phyloP scores from a whole-genome alignment of 2,113 vertebrate species.

The Edolisoma coerulescens region DNA sequence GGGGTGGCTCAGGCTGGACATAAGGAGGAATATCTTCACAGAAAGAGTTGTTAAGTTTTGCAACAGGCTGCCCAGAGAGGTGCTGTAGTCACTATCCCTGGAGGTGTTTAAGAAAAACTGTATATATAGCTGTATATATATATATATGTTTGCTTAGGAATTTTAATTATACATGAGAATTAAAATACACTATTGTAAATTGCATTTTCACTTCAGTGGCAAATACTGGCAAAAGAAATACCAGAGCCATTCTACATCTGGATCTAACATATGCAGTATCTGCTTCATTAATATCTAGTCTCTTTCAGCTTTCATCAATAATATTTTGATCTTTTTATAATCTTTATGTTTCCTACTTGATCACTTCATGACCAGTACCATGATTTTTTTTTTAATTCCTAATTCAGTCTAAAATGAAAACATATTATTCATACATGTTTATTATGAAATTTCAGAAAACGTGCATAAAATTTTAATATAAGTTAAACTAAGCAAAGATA shows the following conservation, averaged over 20 bases:
- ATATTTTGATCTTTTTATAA: neutral
- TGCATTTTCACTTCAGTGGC: neutral
- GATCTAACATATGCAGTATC: neutral
- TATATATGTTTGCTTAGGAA: neutral
- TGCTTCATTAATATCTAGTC: neutral
- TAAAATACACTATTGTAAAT: neutral
- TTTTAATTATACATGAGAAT: neutral
- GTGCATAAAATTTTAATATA: neutral
- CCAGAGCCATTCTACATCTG: neutral
- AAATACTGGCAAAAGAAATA: neutral
- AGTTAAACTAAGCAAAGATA: neutral
- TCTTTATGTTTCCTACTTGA: neutral
- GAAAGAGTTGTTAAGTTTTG: neutral
- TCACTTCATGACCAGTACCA: neutral
- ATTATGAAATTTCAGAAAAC: neutral
- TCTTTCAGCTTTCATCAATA: neutral
- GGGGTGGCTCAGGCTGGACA: neutral
- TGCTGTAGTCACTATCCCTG: neutral
- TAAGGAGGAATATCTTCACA: neutral
- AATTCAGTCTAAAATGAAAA: neutral
- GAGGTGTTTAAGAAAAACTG: neutral
- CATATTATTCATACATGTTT: neutral
- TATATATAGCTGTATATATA: fast-evolving
- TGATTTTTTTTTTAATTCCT: neutral
- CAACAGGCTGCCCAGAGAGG: neutral